Percentiles rank a stretch among this genome's conserved stretches.
phyloP scores from a whole-genome alignment of 2,888 invertebrate genomes.

The Didymodactylos carnosus region DNA sequence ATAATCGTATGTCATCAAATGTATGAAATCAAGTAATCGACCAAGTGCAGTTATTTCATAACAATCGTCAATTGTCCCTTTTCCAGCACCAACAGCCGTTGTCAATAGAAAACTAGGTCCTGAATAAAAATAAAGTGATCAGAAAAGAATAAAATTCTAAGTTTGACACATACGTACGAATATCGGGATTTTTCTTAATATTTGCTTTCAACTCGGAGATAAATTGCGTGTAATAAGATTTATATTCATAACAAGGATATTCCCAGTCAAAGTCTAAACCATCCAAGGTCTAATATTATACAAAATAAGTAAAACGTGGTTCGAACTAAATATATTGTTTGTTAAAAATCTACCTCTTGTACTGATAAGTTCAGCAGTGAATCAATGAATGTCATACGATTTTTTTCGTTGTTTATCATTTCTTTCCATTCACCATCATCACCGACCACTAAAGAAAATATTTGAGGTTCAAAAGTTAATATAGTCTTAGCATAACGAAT shows the following conservation, averaged over 20 bases:
- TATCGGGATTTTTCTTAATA: background rate
- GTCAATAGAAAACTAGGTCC: constrained; percentile 1
- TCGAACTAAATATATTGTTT: background rate
- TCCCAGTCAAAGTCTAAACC: constrained; percentile 10
- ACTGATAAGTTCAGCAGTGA: background rate
- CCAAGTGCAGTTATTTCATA: background rate
- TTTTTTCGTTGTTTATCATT: background rate
- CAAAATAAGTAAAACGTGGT: background rate
- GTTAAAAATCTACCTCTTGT: background rate
- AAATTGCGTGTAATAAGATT: background rate
- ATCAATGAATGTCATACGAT: background rate
- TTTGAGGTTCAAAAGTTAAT: too few species aligned
- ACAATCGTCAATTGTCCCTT: constrained; percentile 1
- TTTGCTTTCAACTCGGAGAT: background rate
- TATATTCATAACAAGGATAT: constrained; percentile 6
- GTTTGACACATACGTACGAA: too few species aligned
- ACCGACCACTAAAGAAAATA: background rate
- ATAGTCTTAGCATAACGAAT: background rate
- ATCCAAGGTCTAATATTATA: background rate
- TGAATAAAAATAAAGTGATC: too few species aligned
- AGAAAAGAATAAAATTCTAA: too few species aligned
- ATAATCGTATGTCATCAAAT: constrained; percentile 8
- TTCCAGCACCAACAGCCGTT: constrained; percentile 1
- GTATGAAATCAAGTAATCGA: constrained; percentile 1
- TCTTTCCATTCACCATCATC: background rate